Base-by-base conservation (phyloP, 1,140 invertebrate genomes). In the Glossosoma conforme region DNA sequence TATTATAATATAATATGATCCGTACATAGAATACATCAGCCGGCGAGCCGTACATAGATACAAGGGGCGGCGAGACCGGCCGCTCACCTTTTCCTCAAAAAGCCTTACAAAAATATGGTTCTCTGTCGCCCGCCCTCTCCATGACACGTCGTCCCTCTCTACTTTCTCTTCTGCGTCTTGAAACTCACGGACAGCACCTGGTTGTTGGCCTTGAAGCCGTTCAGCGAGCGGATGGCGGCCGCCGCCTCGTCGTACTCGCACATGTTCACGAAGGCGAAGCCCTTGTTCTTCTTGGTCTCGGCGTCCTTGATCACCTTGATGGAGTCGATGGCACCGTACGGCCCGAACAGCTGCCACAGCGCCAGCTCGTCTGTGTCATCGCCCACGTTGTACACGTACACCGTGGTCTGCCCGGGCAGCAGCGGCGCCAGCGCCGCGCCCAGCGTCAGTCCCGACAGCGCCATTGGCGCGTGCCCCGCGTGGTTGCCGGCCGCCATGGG, bases 231-330 rank as follows among this genome's bases (percentile, higher is more conserved):
- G 62, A 99, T 98, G 57, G 97, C 96, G 63, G 95, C 89, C 9
- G 96, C 83, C 10, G 96, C 93, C 71, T 98, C 96, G 64, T 98
- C 95, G 72, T 98, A 98, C 74, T 98, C 97, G 67, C 94, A 94
- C 97, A 99, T 99, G 64, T 95, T 98, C 32, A 99, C 94, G 70
- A 98, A 98, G 25, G 94, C 97, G 68, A 97, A 98, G 60, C 97
- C 97, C 77, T 98, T 98, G 82, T 97, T 98, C 78, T 98, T 98
- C 79, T 97, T 95, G 53, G 95, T 97, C 72, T 97, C 90, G 55
- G 93, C 83, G 77, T 98, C 97, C 64, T 95, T 89, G 63, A 98
- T 97, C 54, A 96, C 90, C 79, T 98, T 98, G 38, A 99, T 96
- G 62, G 89, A 94, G 75, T 98, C 93, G 56, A 99, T 97, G 52